Evolutionary conservation across 2,888 invertebrate species (phyloP).

Genomic region (Acleris sparsana): DNA sequence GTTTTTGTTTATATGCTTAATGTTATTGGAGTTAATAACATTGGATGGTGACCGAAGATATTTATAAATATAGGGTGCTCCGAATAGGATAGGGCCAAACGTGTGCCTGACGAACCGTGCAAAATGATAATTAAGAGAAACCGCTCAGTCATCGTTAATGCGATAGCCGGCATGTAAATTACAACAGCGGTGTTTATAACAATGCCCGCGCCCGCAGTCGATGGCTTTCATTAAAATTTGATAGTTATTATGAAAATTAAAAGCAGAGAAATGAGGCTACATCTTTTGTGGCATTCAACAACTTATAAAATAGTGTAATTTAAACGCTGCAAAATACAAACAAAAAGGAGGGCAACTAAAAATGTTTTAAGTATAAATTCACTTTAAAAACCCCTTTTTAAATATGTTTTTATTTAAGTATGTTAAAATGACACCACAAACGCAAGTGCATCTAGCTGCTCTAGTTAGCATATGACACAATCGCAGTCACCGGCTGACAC

Average conservation of each 20-base stretch:
- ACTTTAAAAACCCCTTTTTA: not conserved
- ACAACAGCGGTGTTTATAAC: constrained; percentile 69
- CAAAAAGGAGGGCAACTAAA: not conserved
- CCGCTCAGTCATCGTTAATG: constrained; percentile 81
- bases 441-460: constrained; percentile 28
- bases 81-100: constrained; percentile 56
- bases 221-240: constrained; percentile 73
- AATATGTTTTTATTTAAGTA: constrained; percentile 12
- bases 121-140: constrained; percentile 83
- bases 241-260: constrained; percentile 43
- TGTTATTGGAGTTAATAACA: constrained; percentile 30
- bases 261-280: not conserved
- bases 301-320: constrained; percentile 3
- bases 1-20: constrained; percentile 8
- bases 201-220: constrained; percentile 59
- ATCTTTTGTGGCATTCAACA: not conserved
- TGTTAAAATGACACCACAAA: constrained; percentile 20
- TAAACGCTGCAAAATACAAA: not conserved
- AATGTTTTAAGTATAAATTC: not conserved
- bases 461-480: constrained; percentile 35
- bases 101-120: constrained; percentile 79
- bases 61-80: constrained; percentile 37
- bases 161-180: constrained; percentile 79
- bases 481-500: constrained; percentile 26
- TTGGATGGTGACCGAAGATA: constrained; percentile 32